phyloP scores from a whole-genome alignment of 2,797 vertebrate genomes.

The Sebastes diaconus region DNA sequence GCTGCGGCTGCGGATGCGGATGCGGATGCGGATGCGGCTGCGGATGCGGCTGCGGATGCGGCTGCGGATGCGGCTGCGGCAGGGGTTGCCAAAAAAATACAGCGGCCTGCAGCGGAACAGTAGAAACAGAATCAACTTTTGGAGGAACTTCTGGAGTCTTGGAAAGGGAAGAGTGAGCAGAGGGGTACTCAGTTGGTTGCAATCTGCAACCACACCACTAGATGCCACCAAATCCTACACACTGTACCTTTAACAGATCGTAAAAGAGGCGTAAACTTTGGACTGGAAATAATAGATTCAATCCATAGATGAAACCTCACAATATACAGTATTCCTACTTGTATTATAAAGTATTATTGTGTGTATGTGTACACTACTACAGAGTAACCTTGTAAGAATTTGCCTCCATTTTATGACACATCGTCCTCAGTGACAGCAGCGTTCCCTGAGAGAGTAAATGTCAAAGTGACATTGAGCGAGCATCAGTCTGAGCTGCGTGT shows the following conservation, averaged over 20 bases:
- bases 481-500: constrained; percentile 39
- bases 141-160: not conserved
- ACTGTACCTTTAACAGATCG: not conserved
- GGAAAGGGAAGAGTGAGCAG: not conserved
- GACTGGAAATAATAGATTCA: not conserved
- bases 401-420: constrained; percentile 61
- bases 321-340: not conserved
- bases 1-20: no score
- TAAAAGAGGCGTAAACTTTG: not conserved
- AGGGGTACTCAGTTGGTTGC: not conserved
- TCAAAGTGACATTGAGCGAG: constrained; percentile 77
- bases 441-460: constrained; percentile 71
- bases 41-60: no score
- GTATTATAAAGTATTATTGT: not conserved
- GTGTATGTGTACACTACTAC: not conserved
- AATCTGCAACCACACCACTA: not conserved
- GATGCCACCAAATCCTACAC: not conserved
- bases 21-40: no score
- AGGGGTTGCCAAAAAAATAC: no score
- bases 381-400: constrained; percentile 22
- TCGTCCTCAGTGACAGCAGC: constrained; percentile 60
- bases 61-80: no score
- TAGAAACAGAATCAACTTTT: no score
- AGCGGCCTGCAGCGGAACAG: no score
- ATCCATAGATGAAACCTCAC: not conserved